These are phyloP conservation scores for Exaiptasia diaphana DNA, from an alignment of 64 coral and sea anemone genomes.

Conservation along the genomic window DNA sequence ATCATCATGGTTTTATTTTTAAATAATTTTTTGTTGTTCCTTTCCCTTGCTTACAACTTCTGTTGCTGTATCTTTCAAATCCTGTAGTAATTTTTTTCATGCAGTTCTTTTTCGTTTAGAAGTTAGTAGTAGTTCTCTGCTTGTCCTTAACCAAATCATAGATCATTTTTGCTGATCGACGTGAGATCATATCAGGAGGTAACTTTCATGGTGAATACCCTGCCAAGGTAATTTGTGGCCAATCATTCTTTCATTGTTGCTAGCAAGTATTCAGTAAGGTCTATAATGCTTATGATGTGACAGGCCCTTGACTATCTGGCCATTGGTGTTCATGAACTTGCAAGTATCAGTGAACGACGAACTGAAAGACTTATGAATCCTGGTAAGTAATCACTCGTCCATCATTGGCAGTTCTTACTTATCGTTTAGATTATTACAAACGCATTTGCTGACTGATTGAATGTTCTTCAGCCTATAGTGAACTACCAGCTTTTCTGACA, in stretches of 20 bases:
- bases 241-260: too few species aligned
- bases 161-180: conserved; percentile 85
- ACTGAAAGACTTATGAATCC: conserved; percentile 92
- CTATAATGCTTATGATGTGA: too few species aligned
- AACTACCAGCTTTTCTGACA: conserved; percentile 79
- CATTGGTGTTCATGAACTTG: conserved; percentile 95
- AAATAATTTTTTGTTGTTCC: too few species aligned
- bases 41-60: too few species aligned
- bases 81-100: too few species aligned
- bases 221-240: conserved; percentile 63
- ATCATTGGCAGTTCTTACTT: background rate
- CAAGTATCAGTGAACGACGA: conserved; percentile 84
- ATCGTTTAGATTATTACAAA: too few species aligned
- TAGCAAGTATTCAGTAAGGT: too few species aligned
- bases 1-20: too few species aligned
- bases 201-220: conserved; percentile 99
- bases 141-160: background rate
- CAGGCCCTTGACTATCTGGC: conserved; percentile 91
- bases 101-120: too few species aligned
- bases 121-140: too few species aligned
- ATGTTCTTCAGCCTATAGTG: conserved; percentile 69
- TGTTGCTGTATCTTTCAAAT: too few species aligned
- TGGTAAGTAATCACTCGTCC: conserved; percentile 25
- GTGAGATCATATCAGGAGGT: conserved; percentile 83
- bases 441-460: too few species aligned